Conservation (phyloP, 53 echinoderm and acorn worm genomes). For the Astropecten irregularis region DNA sequence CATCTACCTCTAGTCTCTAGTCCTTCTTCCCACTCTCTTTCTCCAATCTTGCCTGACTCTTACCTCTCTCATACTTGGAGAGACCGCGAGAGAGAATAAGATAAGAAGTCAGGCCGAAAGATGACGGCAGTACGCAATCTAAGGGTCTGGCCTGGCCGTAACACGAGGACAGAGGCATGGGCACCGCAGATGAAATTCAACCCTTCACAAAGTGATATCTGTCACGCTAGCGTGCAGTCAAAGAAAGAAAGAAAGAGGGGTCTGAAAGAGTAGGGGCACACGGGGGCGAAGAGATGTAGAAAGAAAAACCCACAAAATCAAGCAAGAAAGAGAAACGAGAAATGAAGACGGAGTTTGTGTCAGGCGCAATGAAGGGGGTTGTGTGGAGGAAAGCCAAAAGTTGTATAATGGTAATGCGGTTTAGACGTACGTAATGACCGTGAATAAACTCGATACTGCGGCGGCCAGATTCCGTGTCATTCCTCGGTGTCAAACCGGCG, state of each 20-base stretch:
- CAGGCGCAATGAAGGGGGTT: constrained; percentile 8
- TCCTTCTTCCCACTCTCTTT: neutral
- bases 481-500: neutral
- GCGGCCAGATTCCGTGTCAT: neutral
- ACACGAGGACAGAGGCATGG: constrained; percentile 35
- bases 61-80: neutral
- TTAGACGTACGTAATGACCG: constrained; percentile 53
- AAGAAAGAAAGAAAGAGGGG: neutral
- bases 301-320: no score
- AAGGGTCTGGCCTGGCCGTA: constrained; percentile 35
- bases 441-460: constrained; percentile 51
- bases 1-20: neutral
- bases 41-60: constrained; percentile 19
- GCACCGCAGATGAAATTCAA: constrained; percentile 39
- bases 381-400: neutral
- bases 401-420: constrained; percentile 30
- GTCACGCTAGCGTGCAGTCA: constrained; percentile 44
- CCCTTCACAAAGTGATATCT: constrained; percentile 47
- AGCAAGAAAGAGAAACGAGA: neutral
- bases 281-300: neutral
- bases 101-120: constrained; percentile 41
- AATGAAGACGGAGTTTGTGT: neutral
- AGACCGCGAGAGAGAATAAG: no score
- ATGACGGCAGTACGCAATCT: constrained; percentile 19
- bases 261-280: constrained; percentile 20